Percentiles rank a stretch among this genome's conserved stretches.
phyloP scores from a whole-genome alignment of 2,113 vertebrate species.

The Illadopsis cleaveri region DNA sequence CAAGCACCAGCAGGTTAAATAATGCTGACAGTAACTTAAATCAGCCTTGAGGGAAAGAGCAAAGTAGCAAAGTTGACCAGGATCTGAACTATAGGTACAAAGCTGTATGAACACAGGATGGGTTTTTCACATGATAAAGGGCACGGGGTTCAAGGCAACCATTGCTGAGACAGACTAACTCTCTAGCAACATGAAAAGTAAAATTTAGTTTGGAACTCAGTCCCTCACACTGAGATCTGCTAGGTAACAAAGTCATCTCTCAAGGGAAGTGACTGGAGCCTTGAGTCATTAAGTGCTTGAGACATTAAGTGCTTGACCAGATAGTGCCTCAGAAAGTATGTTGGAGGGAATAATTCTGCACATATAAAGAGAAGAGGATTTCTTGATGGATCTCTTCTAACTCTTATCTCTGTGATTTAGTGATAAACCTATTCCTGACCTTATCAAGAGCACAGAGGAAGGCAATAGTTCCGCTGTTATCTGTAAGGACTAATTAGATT shows the following conservation, averaged over 20 bases:
- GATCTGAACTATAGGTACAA: neutral
- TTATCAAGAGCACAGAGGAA: neutral
- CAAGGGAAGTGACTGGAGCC: neutral
- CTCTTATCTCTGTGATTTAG: neutral
- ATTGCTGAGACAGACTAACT: neutral
- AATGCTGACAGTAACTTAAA: neutral
- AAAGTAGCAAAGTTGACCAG: neutral
- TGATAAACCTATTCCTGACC: neutral
- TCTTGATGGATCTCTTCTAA: neutral
- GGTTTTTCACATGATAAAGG: neutral
- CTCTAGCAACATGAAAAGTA: neutral
- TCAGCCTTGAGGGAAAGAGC: neutral
- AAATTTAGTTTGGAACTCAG: slow-evolving; percentile 12
- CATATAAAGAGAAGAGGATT: neutral
- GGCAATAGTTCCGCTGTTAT: neutral
- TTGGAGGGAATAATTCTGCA: neutral
- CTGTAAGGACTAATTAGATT: neutral
- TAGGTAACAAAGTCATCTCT: neutral
- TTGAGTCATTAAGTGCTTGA: neutral
- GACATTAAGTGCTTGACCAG: neutral
- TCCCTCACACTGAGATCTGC: neutral
- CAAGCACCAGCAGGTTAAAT: neutral
- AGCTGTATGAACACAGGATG: neutral
- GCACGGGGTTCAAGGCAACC: neutral
- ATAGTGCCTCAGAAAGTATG: neutral